A percentile compares a stretch with the other conserved stretches of the same genome.
Conservation (phyloP, 2,113 vertebrate species). For the Platichthys stellatus region DNA sequence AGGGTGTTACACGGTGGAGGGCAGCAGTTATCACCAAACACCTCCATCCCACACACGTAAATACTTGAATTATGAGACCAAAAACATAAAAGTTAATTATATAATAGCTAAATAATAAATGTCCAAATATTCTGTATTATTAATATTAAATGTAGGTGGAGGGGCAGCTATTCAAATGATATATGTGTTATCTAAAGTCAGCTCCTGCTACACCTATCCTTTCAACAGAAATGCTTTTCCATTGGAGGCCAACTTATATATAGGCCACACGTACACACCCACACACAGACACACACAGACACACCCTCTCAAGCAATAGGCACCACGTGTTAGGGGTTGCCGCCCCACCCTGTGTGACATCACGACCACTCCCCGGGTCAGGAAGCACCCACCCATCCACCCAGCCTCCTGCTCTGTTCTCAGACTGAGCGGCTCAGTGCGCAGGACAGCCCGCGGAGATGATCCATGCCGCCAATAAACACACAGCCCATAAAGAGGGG, state of each 20-base stretch:
- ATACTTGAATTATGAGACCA: too few relatives aligned
- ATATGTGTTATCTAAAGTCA: background rate
- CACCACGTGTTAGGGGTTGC: conserved; percentile 8
- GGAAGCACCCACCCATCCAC: conserved; percentile 12
- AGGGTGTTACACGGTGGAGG: conserved; percentile 81
- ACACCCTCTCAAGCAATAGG: background rate
- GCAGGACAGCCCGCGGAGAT: conserved; percentile 40
- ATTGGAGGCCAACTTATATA: conserved; percentile 14
- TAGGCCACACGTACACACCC: background rate
- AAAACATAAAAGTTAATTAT: background rate
- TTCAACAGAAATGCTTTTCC: background rate
- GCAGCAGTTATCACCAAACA: conserved; percentile 82
- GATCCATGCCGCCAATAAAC: conserved; percentile 47
- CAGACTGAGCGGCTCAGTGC: conserved; percentile 9
- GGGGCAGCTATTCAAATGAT: background rate
- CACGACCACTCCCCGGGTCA: conserved; percentile 65
- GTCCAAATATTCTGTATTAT: background rate
- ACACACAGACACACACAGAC: too few relatives aligned
- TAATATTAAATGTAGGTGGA: background rate
- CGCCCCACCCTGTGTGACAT: conserved; percentile 76
- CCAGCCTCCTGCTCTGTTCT: background rate
- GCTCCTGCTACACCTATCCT: background rate
- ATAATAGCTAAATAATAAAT: background rate
- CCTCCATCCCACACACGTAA: conserved; percentile 34
- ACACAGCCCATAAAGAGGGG: conserved; percentile 26